Evolutionary conservation across 1,140 invertebrate species (phyloP), one percentile per base, ranked within the genome.

Genomic region (Drosophila kurseongensis): DNA sequence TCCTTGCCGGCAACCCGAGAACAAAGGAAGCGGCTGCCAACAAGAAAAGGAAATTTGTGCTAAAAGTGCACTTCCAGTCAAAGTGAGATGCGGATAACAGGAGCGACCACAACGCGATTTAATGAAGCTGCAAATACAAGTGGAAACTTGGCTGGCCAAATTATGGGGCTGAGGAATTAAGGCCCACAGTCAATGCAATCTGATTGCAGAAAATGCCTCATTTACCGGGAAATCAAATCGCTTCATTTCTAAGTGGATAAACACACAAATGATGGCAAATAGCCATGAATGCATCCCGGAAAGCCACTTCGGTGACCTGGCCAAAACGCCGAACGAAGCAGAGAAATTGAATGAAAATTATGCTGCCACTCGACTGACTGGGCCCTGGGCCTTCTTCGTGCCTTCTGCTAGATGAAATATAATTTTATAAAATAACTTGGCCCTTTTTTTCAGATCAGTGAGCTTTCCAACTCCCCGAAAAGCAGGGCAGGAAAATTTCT

Each of bases 321-420:
- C 14, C 47, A 50, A 58, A 69, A 59, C 62, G 66, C 82, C 81
- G 75, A 83, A 74, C 79, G 83, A 86, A 71, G 88, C 83, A 88
- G 27, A 79, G 84, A 77, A 88, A 88, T 88, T 88, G 83, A 88
- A 88, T 88, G 83, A 88, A 89, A 88, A 88, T 88, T 89, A 88
- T 89, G 83, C 83, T 80, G 81, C 73, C 59, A 81, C 57, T 86
- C 67, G 78, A 66, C 78, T 73, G 45, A 48, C 47, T 80, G 73
- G 14, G 12, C 59, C n/a, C 10, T 23, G 29, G 73, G 52, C 18
- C 59, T 38, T 32, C n/a, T 47, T 18, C 48, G 57, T 61, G 54
- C 66, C 67, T 55, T 52, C 59, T 80, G 76, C 80, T 66, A 71
- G 68, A 86, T 78, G 78, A 82, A 85, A 75, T 58, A 75, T 75